phyloP scores from a whole-genome alignment of 1,140 invertebrate species.

The Parasteatoda tepidariorum region DNA sequence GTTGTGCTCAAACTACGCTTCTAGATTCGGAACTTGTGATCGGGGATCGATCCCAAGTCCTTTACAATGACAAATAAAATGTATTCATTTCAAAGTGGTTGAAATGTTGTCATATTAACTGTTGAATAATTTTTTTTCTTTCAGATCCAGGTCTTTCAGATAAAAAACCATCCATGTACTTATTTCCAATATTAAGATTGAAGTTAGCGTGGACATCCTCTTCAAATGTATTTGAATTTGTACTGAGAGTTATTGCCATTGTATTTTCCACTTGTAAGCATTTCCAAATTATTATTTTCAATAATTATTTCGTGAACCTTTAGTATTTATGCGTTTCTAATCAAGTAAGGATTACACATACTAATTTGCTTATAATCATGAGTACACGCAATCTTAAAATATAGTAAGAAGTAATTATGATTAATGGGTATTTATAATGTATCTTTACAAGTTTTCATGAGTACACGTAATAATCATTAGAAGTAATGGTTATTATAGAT shows the following conservation, averaged over 20 bases:
- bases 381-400: background rate
- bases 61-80: too few species aligned
- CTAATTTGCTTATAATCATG: background rate
- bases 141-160: too few species aligned
- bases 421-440: background rate
- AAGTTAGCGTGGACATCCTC: constrained; percentile 25
- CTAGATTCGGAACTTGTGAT: too few species aligned
- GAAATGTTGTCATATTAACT: too few species aligned
- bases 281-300: too few species aligned
- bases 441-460: too few species aligned
- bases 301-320: background rate
- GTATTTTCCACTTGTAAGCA: constrained; percentile 41
- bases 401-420: background rate
- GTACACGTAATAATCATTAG: too few species aligned
- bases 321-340: background rate
- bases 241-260: constrained; percentile 6
- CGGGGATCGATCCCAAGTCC: too few species aligned
- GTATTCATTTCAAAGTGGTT: too few species aligned
- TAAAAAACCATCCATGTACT: constrained; percentile 15
- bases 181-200: constrained; percentile 30
- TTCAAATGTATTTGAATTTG: constrained; percentile 15
- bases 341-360: background rate
- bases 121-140: too few species aligned
- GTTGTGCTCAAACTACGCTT: too few species aligned
- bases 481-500: too few species aligned